phyloP scores from a whole-genome alignment of 2,888 invertebrate species.

The Drosophila leonis region DNA sequence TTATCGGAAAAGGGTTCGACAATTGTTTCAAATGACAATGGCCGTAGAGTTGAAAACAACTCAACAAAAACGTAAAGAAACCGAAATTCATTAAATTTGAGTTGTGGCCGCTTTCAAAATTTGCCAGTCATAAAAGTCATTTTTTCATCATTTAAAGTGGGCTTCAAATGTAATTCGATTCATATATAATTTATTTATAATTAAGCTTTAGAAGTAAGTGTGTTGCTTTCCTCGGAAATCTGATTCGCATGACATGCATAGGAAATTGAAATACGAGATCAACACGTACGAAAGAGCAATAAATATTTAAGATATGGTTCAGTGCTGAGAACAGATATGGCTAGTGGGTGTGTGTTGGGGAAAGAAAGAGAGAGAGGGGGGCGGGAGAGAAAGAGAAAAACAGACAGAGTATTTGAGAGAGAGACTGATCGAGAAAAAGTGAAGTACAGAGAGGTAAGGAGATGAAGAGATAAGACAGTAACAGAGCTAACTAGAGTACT shows the following conservation, averaged over 20 bases:
- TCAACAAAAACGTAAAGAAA: conserved; percentile 14
- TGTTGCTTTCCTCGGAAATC: not conserved
- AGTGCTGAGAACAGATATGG: not conserved
- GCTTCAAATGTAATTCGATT: conserved; percentile 3
- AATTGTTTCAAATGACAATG: conserved; percentile 35
- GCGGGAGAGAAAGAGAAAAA: not conserved
- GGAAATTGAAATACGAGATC: not conserved
- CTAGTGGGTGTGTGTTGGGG: not conserved
- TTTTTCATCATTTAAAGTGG: conserved; percentile 7
- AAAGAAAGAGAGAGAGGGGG: not conserved
- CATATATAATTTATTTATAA: not conserved
- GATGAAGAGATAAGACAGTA: too few species aligned
- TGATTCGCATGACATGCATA: not conserved
- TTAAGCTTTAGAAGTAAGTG: not conserved
- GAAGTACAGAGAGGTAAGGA: too few species aligned
- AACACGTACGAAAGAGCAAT: conserved; percentile 5
- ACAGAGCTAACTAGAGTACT: too few species aligned
- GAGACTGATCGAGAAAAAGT: too few species aligned
- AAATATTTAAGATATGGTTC: not conserved
- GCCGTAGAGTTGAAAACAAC: conserved; percentile 1
- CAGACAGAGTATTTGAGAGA: too few species aligned
- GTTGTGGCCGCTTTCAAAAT: not conserved
- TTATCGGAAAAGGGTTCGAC: conserved; percentile 18
- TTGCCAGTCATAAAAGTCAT: not conserved
- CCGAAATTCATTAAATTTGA: conserved; percentile 4